Conservation (phyloP, 2,113 vertebrate species). For the Himantopus leucocephalus region DNA sequence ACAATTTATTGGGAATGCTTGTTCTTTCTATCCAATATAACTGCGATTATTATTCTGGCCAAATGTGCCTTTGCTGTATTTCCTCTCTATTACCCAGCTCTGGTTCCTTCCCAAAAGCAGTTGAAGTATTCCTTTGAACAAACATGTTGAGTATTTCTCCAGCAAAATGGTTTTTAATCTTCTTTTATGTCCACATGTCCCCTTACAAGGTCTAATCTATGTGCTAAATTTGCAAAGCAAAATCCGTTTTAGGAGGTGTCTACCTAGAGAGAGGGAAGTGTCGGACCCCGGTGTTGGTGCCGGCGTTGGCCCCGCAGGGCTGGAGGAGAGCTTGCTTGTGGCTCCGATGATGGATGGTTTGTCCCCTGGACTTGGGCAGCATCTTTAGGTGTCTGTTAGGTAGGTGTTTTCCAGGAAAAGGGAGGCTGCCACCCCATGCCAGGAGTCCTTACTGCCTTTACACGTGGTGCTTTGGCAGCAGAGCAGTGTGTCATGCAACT, state of each 20-base stretch:
- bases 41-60: background rate
- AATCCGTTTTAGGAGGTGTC: too few species aligned
- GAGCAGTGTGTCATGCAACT: accelerated
- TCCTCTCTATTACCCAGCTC: background rate
- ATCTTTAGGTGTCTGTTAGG: background rate
- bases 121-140: background rate
- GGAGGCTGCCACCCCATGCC: slow-evolving; percentile 29
- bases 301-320: accelerated
- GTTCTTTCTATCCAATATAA: background rate
- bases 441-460: background rate
- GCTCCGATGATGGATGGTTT: background rate
- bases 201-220: too few species aligned
- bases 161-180: background rate
- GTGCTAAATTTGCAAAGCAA: background rate
- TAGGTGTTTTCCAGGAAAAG: background rate
- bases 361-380: background rate
- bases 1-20: background rate
- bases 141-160: background rate
- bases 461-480: background rate
- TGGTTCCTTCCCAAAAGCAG: background rate
- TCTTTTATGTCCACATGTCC: background rate
- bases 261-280: too few species aligned
- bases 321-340: background rate
- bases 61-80: background rate
- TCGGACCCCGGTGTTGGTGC: background rate